These are phyloP conservation scores for Megamerina dolium DNA, from an alignment of 2,888 invertebrate species.

Conservation along the genomic window DNA sequence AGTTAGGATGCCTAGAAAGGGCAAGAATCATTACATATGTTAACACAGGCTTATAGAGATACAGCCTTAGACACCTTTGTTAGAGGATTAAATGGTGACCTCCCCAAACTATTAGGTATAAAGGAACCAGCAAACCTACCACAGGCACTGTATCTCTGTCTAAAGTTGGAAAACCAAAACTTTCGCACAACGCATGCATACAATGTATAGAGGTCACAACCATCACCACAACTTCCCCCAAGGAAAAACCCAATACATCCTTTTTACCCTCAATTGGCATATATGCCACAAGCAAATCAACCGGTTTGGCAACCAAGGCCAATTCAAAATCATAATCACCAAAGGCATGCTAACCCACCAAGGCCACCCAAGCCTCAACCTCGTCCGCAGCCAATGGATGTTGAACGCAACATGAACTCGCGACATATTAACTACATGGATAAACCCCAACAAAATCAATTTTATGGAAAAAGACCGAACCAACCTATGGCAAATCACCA, in stretches of 20 bases:
- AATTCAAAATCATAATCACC: background rate
- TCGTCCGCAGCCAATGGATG: slow-evolving; percentile 8
- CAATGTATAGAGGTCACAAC: slow-evolving; percentile 1
- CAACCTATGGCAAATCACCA: background rate
- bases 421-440: slow-evolving; percentile 8
- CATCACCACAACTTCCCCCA: slow-evolving; percentile 9
- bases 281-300: slow-evolving; percentile 5
- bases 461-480: background rate
- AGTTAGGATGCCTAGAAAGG: background rate
- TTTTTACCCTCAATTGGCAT: no score
- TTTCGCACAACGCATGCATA: slow-evolving; percentile 6
- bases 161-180: no score
- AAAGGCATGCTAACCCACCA: slow-evolving; percentile 1
- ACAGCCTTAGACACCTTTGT: background rate
- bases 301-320: slow-evolving; percentile 1
- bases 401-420: slow-evolving; percentile 3
- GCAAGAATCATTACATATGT: background rate
- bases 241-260: no score
- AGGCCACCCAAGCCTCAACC: slow-evolving; percentile 7
- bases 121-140: background rate
- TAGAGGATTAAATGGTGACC: background rate
- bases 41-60: background rate
- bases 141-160: background rate
- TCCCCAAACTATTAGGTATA: no score
- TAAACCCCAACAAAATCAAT: slow-evolving; percentile 5